Conservation (phyloP, 2,888 invertebrate species). For the Taenaris catops region DNA sequence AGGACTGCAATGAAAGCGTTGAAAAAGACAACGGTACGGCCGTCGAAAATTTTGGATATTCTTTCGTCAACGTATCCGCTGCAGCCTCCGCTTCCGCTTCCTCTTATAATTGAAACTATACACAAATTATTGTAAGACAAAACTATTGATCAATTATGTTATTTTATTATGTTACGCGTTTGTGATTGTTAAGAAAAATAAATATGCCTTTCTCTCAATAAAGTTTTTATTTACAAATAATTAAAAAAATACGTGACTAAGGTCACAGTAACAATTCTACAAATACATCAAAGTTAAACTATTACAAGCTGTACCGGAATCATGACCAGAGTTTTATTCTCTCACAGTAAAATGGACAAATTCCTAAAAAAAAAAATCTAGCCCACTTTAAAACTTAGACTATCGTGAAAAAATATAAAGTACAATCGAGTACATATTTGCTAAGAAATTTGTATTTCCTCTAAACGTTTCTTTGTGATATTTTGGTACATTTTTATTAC, state of each 20-base stretch:
- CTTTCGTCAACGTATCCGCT: conserved; percentile 34
- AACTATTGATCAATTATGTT: too few relatives aligned
- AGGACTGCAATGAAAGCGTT: too few relatives aligned
- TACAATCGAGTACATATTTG: conserved; percentile 16
- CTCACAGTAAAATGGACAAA: conserved; percentile 14
- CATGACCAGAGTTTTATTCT: conserved; percentile 23
- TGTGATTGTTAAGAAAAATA: too few relatives aligned
- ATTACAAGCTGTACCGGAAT: conserved; percentile 25
- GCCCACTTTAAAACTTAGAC: conserved; percentile 14
- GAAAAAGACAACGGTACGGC: too few relatives aligned
- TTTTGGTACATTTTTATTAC: conserved; percentile 28
- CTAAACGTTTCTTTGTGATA: conserved; percentile 26
- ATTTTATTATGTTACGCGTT: too few relatives aligned
- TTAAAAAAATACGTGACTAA: conserved; percentile 33
- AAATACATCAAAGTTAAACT: conserved; percentile 20
- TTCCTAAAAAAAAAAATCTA: conserved; percentile 8
- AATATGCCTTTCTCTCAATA: conserved; percentile 29
- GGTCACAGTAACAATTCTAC: conserved; percentile 34
- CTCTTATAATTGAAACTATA: conserved; percentile 26
- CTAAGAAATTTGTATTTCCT: conserved; percentile 16
- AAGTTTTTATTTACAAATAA: conserved; percentile 39
- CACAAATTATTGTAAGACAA: too few relatives aligned
- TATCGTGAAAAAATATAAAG: conserved; percentile 20
- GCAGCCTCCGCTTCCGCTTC: conserved; percentile 32
- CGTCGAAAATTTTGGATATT: conserved; percentile 18